Base-by-base conservation (phyloP, 2,113 vertebrate species). In the Actinemys pallida region DNA sequence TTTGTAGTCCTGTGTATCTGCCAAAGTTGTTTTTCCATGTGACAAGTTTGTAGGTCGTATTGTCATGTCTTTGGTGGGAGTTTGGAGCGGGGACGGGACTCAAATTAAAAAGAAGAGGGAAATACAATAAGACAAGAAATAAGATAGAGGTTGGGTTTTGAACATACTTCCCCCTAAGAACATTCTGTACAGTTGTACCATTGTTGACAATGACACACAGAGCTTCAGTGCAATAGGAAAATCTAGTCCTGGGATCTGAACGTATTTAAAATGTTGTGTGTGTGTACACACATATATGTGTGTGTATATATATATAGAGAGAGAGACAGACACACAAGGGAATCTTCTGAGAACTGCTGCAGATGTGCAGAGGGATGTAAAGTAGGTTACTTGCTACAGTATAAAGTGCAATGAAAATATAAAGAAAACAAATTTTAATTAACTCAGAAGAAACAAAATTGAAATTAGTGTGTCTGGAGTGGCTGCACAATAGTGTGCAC, bases 371-470 rank as follows among this genome's bases (percentile, higher is more conserved):
- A 29, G 10, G 10, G n/a, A 69, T 11, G 35, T 52, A 29, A 57
- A 82, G 24, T 53, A 22, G 62, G 22, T 90, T 87, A 54, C 57
- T 92, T 42, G 39, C 27, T 69, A 94, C 5, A 92, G 27, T 87
- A 92, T 57, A n/a, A n/a, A 76, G 52, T 50, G 56, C 31, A 53
- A 86, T 89, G 87, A 81, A 54, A 81, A 53, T 25, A 53, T 59
- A 79, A 95, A 94, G 29, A n/a, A 89, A 94, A 93, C 91, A 59
- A 42, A 39, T 10, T 90, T 90, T 1, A 90, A 90, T 93, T 91
- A 92, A 87, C 82, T 54, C 53, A 93, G 50, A 75, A 75, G 10
- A 42, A 75, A 80, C 82, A 81, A 91, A 93, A 81, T 59, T 24
- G 54, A 39, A 54, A 62, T 93, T 84, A 91, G 53, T 20, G 20